Conservation (phyloP, 2,113 vertebrate species). For the Paracanthobrama guichenoti region DNA sequence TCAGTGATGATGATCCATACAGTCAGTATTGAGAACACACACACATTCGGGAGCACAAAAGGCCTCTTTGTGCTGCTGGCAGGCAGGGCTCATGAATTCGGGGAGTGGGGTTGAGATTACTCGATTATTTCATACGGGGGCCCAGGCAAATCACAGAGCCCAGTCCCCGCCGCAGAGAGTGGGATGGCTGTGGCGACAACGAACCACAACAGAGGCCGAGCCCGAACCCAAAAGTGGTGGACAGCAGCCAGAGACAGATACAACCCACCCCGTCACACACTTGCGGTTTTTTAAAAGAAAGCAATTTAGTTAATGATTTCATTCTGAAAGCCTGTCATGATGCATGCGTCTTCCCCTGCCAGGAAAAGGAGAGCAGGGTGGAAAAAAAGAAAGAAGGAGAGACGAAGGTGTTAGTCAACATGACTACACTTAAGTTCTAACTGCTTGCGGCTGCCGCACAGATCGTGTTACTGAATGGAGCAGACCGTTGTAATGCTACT, state of each 20-base stretch:
- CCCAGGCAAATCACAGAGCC: constrained; percentile 63
- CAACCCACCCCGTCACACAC: constrained; percentile 67
- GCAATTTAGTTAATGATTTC: constrained; percentile 79
- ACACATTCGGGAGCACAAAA: constrained; percentile 49
- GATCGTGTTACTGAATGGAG: constrained; percentile 35
- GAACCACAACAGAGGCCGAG: constrained; percentile 75
- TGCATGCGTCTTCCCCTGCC: constrained; percentile 64
- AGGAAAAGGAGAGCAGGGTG: constrained; percentile 51
- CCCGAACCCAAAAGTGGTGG: constrained; percentile 69
- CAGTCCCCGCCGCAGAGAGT: constrained; percentile 63
- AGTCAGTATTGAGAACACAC: constrained; percentile 33
- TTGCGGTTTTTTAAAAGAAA: constrained; percentile 72
- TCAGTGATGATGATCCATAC: constrained; percentile 60
- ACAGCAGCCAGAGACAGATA: constrained; percentile 69
- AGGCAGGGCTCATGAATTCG: constrained; percentile 53
- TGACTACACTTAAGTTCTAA: constrained; percentile 51
- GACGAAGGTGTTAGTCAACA: constrained; percentile 67
- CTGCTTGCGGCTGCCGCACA: constrained; percentile 24
- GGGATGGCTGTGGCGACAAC: constrained; percentile 75
- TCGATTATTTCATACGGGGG: constrained; percentile 73
- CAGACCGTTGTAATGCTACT: background rate
- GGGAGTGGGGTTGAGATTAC: constrained; percentile 75
- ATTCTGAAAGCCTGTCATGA: constrained; percentile 73
- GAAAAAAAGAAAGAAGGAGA: constrained; percentile 50
- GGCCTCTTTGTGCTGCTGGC: constrained; percentile 56